phyloP scores from a whole-genome alignment of 2,888 invertebrate species.

The Sminthurides aquaticus region DNA sequence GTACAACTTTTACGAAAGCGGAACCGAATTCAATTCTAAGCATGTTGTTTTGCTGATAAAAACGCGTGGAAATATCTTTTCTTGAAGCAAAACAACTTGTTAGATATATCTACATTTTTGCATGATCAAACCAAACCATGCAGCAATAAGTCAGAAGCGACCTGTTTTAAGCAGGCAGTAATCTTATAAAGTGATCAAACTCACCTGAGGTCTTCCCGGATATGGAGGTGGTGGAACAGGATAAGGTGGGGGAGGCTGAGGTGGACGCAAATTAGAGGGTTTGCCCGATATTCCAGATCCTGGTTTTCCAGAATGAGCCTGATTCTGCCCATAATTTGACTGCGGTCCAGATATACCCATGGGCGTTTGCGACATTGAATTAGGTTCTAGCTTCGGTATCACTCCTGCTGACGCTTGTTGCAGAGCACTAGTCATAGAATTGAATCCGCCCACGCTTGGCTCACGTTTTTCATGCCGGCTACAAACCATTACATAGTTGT shows the following conservation, averaged over 20 bases:
- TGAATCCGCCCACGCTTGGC: constrained; percentile 1
- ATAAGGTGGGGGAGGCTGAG: constrained; percentile 65
- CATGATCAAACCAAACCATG: not conserved
- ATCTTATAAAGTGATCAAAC: constrained; percentile 1
- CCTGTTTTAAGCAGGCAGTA: no score
- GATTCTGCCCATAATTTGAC: constrained; percentile 45
- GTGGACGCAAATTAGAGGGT: constrained; percentile 52
- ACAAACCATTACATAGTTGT: no score
- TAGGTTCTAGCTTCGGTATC: constrained; percentile 13
- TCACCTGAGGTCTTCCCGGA: constrained; percentile 51
- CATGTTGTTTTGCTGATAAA: no score
- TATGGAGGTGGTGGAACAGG: constrained; percentile 65
- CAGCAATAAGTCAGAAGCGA: no score
- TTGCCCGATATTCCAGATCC: constrained; percentile 22
- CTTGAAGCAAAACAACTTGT: no score
- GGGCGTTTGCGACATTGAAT: not conserved
- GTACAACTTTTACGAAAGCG: no score
- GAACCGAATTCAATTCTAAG: no score
- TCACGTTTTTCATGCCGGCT: constrained; percentile 19
- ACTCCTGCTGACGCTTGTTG: not conserved
- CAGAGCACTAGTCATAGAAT: constrained; percentile 2
- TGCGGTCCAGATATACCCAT: constrained; percentile 33
- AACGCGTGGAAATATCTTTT: no score
- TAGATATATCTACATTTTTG: no score
- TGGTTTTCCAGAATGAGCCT: constrained; percentile 46